Evolutionary conservation across 30 jellyfish, hydroid and myxozoan genomes (phyloP), one percentile per base, ranked within the genome.

Genomic region (Mastigias papua): DNA sequence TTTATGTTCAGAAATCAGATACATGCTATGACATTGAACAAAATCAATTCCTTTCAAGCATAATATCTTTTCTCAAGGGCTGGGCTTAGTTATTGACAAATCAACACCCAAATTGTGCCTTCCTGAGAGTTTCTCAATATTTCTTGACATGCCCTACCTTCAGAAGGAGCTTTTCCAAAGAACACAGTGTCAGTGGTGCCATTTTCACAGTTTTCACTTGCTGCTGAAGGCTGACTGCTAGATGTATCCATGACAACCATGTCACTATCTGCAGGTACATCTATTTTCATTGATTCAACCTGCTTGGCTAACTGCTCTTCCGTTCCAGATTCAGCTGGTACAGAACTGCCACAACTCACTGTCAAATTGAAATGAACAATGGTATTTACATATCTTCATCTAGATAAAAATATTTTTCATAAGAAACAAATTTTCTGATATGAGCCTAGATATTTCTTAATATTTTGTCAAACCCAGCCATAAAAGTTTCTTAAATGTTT

Each of bases 131-230:
- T n/a, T n/a, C n/a, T n/a, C n/a, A n/a, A n/a, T n/a, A n/a, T n/a
- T n/a, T n/a, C n/a, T n/a, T n/a, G n/a, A n/a, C n/a, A 37, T 37
- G 54, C 11, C 54, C 11, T 63, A 63, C 74, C 74, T 22, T 63
- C 74, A 2, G 19, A 2, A 1, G 35, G 35, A 8, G 35, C 26
- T 63, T 63, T 23, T 63, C 74, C 74, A 63, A 63, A 63, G 42
- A 63, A 25, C 21, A 63, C 74, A 10, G 21, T 21, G 46, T 63
- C 20, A 63, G 1, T 27, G 6, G 20, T 27, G 22, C 23, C 37
- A 63, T 27, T 63, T 26, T 63, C 42, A 63, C 74, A 1, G 74
- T 22, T 63, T 23, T 63, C 42, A 8, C 19, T 11, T 63, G 46
- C 4, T 19, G 35, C 11, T 37, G 19, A 5, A 7, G 74, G 27